Percentiles rank a stretch among this genome's conserved stretches.
These are phyloP conservation scores for Tyto alba DNA, from an alignment of 2,113 vertebrate species.

Conservation along the genomic window DNA sequence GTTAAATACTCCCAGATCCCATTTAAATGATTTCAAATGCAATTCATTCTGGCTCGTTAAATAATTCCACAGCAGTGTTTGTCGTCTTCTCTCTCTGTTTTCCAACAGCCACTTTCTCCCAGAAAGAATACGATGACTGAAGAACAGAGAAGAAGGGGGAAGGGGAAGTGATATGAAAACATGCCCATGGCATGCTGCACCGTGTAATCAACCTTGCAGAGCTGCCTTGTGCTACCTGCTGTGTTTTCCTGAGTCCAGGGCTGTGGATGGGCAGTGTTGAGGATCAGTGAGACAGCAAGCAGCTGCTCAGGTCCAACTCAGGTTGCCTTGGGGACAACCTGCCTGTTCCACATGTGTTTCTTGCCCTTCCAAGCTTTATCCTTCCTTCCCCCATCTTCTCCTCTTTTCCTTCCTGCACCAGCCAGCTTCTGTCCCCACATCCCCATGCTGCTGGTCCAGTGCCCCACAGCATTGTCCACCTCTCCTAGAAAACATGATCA, in stretches of 20 bases:
- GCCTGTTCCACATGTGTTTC: background rate
- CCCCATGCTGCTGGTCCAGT: background rate
- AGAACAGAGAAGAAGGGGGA: background rate
- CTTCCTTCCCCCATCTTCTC: background rate
- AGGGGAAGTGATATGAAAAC: background rate
- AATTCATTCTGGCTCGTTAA: slow-evolving; percentile 82
- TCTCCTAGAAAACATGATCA: background rate
- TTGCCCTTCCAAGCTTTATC: background rate
- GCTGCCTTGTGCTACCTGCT: background rate
- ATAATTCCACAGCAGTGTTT: slow-evolving; percentile 74
- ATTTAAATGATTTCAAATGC: slow-evolving; percentile 79
- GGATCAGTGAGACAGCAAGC: background rate
- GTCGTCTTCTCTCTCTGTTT: slow-evolving; percentile 63
- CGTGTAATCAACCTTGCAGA: background rate
- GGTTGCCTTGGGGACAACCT: background rate
- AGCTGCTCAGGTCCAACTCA: background rate
- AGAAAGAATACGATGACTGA: background rate
- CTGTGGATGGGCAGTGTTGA: background rate
- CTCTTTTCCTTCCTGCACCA: background rate
- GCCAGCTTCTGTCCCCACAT: background rate
- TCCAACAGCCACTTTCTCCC: slow-evolving; percentile 62
- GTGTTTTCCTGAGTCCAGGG: background rate
- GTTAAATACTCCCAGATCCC: slow-evolving; percentile 81
- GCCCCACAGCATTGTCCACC: background rate
- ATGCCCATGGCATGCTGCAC: background rate